Evolutionary conservation across 2,888 invertebrate genomes (phyloP).

Genomic region (Hyposoter didymator): DNA sequence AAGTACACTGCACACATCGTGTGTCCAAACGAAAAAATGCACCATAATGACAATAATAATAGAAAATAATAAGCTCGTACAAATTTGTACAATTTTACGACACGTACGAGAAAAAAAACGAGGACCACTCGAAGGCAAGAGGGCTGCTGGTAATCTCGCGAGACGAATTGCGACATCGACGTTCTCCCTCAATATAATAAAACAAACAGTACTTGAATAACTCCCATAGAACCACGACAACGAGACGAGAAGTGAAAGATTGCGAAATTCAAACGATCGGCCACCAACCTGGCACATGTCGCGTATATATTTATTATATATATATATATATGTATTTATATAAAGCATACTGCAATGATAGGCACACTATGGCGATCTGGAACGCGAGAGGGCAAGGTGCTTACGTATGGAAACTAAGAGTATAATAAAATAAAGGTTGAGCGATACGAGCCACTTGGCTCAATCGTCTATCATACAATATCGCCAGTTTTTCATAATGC

Average conservation of each 20-base stretch:
- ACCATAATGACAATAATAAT: constrained; percentile 4
- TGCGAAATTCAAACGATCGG: constrained; percentile 81
- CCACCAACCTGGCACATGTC: constrained; percentile 66
- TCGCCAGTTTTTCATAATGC: constrained; percentile 37
- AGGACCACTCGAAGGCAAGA: constrained; percentile 77
- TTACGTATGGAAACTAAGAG: constrained; percentile 55
- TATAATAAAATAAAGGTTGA: constrained; percentile 64
- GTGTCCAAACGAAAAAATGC: constrained; percentile 23
- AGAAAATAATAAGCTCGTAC: constrained; percentile 17
- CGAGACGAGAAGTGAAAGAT: constrained; percentile 55
- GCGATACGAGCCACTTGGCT: constrained; percentile 57
- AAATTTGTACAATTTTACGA: constrained; percentile 39
- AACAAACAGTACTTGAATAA: constrained; percentile 74
- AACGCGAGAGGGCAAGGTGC: constrained; percentile 73
- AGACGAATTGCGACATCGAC: constrained; percentile 67
- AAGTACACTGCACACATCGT: constrained; percentile 68
- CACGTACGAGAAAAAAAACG: constrained; percentile 47
- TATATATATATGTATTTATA: constrained; percentile 19
- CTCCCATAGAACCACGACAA: constrained; percentile 74
- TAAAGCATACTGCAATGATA: constrained; percentile 41
- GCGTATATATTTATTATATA: constrained; percentile 35
- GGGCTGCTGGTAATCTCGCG: constrained; percentile 71
- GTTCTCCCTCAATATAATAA: constrained; percentile 41
- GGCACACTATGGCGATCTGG: constrained; percentile 40
- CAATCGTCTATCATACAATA: constrained; percentile 59